These are phyloP conservation scores for Lagopus leucura DNA, from an alignment of 2,113 vertebrate genomes.

Conservation along the genomic window DNA sequence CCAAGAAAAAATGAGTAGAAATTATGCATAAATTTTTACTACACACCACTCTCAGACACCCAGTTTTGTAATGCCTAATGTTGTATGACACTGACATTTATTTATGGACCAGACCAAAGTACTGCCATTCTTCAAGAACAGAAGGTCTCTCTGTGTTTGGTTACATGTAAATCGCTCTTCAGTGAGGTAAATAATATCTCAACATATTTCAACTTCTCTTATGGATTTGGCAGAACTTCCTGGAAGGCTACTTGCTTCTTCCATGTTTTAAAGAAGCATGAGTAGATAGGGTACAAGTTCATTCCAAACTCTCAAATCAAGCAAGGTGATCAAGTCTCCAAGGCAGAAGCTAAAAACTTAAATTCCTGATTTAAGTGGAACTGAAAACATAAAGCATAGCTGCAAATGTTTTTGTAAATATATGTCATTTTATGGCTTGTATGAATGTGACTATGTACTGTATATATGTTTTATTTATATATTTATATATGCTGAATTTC, in stretches of 20 bases:
- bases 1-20: neutral
- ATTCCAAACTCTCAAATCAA: neutral
- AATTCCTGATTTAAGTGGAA: neutral
- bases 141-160: neutral
- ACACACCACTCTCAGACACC: neutral
- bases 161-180: neutral
- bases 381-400: conserved; percentile 11
- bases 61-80: neutral
- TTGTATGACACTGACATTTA: neutral
- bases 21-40: neutral
- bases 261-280: neutral
- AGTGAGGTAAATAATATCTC: neutral
- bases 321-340: neutral
- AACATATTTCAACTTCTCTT: neutral
- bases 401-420: conserved; percentile 77
- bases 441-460: conserved; percentile 63
- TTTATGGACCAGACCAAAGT: neutral
- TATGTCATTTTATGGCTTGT: conserved; percentile 39
- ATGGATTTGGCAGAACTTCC: neutral
- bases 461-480: conserved; percentile 80
- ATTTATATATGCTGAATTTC: conserved; percentile 76
- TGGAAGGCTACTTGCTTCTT: neutral
- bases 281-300: neutral
- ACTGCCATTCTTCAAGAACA: conserved; percentile 21
- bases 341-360: neutral